A percentile compares a stretch with the other conserved stretches of the same genome.
Evolutionary conservation across 2,113 vertebrate species (phyloP).

Genomic region (Rhinopithecus roxellana): DNA sequence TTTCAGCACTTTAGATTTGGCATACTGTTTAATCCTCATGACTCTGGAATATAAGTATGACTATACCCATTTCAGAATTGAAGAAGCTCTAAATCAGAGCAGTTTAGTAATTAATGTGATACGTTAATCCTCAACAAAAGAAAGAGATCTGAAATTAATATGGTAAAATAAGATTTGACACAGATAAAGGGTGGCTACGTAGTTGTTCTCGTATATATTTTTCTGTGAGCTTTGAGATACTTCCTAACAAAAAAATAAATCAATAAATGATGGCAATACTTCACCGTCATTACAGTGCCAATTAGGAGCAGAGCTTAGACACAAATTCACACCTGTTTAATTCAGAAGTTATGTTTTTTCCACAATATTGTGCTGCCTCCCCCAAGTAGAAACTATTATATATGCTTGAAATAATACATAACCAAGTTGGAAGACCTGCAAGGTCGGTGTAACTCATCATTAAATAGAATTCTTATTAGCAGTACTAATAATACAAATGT

Average conservation of each 20-base stretch:
- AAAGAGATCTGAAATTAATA: not conserved
- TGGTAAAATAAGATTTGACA: not conserved
- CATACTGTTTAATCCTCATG: not conserved
- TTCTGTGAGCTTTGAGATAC: not conserved
- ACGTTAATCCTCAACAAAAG: constrained; percentile 4
- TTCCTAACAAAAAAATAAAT: constrained; percentile 2
- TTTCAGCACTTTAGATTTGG: not conserved
- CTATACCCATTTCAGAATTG: not conserved
- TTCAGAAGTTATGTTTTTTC: not conserved
- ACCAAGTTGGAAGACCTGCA: not conserved
- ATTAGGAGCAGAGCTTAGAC: not conserved
- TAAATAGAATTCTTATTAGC: not conserved
- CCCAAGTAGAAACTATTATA: not conserved
- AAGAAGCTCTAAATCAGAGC: not conserved
- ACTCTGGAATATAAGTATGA: not conserved
- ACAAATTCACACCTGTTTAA: not conserved
- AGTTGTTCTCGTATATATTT: not conserved
- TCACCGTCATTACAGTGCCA: not conserved
- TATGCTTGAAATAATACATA: not conserved
- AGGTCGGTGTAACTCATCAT: not conserved
- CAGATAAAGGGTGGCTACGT: not conserved
- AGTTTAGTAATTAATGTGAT: not conserved
- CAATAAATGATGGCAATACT: not conserved
- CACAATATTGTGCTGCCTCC: not conserved
- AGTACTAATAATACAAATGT: not conserved